Percentiles rank a stretch among this genome's conserved stretches.
Conservation (phyloP, 2,113 vertebrate species). For the Lamprotornis superbus region DNA sequence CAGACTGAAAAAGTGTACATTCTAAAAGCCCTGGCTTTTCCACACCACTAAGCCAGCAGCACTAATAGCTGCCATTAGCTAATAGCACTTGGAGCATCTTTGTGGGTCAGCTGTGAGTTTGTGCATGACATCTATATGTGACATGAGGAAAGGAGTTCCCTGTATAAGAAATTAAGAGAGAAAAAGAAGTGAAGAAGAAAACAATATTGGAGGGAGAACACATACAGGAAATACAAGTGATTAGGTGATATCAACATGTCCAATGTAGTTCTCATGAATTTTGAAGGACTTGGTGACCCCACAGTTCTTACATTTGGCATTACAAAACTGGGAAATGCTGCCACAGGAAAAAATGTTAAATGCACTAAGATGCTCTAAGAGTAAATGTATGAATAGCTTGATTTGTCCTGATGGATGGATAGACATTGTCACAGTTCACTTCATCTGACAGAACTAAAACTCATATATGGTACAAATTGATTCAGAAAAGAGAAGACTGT, state of each 20-base stretch:
- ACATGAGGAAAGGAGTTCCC: neutral
- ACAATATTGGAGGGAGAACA: neutral
- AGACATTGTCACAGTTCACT: conserved; percentile 44
- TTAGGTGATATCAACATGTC: neutral
- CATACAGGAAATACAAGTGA: neutral
- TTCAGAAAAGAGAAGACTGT: conserved; percentile 39
- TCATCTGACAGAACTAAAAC: conserved; percentile 36
- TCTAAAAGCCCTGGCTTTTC: neutral
- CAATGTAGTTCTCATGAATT: neutral
- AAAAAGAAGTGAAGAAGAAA: neutral
- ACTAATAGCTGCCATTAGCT: conserved; percentile 13
- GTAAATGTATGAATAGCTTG: conserved; percentile 9
- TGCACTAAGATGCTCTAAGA: neutral
- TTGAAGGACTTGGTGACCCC: neutral
- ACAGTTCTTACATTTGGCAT: neutral
- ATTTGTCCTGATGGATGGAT: conserved; percentile 52
- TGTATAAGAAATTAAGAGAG: neutral
- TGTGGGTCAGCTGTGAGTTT: neutral
- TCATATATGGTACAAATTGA: conserved; percentile 18
- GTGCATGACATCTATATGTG: neutral
- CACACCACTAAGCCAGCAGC: neutral
- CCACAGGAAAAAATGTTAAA: neutral
- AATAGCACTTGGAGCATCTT: neutral
- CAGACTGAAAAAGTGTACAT: neutral
- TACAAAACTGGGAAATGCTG: neutral